These are phyloP conservation scores for Tenthredo distinguenda DNA, from an alignment of 2,888 invertebrate genomes.

Conservation along the genomic window DNA sequence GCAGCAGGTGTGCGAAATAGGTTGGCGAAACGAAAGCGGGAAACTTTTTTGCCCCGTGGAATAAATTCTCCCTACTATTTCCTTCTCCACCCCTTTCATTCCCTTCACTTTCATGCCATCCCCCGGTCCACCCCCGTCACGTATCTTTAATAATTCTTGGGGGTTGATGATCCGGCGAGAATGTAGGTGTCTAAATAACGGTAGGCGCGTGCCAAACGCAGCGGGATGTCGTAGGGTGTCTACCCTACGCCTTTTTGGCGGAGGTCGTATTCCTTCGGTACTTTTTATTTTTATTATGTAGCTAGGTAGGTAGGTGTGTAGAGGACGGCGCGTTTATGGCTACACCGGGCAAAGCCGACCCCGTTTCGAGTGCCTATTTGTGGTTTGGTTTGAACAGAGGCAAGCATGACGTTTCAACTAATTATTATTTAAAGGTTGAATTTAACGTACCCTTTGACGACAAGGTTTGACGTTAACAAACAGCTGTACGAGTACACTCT, in stretches of 20 bases:
- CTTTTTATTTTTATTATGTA: background rate
- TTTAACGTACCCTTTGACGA: constrained; percentile 25
- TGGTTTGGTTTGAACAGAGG: background rate
- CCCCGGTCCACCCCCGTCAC: background rate
- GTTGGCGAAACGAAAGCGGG: constrained; percentile 33
- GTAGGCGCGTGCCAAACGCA: constrained; percentile 33
- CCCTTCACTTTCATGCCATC: constrained; percentile 8
- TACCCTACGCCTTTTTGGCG: background rate
- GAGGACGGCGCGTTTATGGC: background rate
- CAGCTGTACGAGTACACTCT: background rate
- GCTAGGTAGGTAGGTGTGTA: background rate
- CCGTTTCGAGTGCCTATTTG: background rate
- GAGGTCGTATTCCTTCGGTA: background rate
- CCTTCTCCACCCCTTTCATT: constrained; percentile 9
- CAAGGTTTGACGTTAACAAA: constrained; percentile 13
- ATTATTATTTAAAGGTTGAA: constrained; percentile 40
- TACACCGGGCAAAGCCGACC: background rate
- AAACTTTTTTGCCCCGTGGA: constrained; percentile 27
- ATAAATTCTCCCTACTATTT: constrained; percentile 39
- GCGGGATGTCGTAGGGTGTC: background rate
- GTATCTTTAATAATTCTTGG: constrained; percentile 50
- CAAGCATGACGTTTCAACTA: background rate
- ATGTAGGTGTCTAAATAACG: constrained; percentile 51
- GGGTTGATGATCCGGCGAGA: constrained; percentile 45
- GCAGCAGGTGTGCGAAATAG: constrained; percentile 50